Evolutionary conservation across 2,797 vertebrate species (phyloP), one percentile per base, ranked within the genome.

Genomic region (Vultur gryphus): DNA sequence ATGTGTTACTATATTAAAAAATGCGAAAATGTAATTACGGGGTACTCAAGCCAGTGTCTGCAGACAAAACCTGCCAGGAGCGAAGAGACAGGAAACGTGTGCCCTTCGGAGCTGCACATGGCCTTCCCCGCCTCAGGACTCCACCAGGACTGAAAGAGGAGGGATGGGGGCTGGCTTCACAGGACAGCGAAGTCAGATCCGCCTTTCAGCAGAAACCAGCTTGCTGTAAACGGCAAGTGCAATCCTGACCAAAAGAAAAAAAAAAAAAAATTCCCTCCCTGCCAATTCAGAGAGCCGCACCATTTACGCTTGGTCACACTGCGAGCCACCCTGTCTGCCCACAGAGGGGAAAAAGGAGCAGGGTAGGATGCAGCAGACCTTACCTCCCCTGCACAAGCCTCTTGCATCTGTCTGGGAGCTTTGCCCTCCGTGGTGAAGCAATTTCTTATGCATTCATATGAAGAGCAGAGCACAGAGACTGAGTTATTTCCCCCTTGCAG

Each of bases 1-100:
- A 76, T 96, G 97, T 97, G 98, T 98, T 98, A 95, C 98, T 98
- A 98, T 98, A 98, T 98, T 98, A 97, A 98, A 98, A 98, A 98
- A 97, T 96, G 94, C 81, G 46, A 98, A 97, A 98, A 97, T 93
- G 96, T 98, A 98, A 98, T 98, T 98, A 98, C 2, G 80, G 98
- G 96, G 97, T 98, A 97, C 85, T 84, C 82, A 87, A 98, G 97
- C 96, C 97, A 98, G 97, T 95, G 96, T 98, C 98, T 98, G 98
- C 96, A 97, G 97, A 97, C 96, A 96, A 96, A 97, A 96, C 95
- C 97, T 98, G 97, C 98, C 96, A 97, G 93, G 92, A 96, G 97
- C 62, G 14, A 96, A 96, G 97, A 94, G 96, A 96, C 97, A 97
- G 97, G 97, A 97, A 98, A 95, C 82, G 33, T 73, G 90, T 58